phyloP scores from a whole-genome alignment of 30 jellyfish, hydroid and myxozoan species.

The Sanderia malayensis region DNA sequence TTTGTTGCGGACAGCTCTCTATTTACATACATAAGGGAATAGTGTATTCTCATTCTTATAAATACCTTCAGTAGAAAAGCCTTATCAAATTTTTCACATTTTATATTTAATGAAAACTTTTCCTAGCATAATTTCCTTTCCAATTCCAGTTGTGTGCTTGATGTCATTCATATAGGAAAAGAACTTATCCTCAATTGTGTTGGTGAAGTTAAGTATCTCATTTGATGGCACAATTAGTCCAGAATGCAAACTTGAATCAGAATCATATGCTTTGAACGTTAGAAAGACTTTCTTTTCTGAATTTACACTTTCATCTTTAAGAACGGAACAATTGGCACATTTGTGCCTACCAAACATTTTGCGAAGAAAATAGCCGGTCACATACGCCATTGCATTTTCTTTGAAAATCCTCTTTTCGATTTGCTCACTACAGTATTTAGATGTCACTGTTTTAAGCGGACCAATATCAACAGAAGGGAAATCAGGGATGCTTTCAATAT shows the following conservation, averaged over 20 bases:
- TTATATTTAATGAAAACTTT: too few relatives aligned
- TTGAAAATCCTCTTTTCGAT: too few relatives aligned
- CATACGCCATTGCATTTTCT: conserved; percentile 40
- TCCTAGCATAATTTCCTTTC: not conserved
- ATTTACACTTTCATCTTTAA: conserved; percentile 27
- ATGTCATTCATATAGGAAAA: conserved; percentile 4
- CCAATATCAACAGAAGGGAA: too few relatives aligned
- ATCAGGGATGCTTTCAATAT: too few relatives aligned
- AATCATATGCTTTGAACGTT: conserved; percentile 27
- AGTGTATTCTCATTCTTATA: too few relatives aligned
- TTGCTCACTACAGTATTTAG: too few relatives aligned
- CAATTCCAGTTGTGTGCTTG: not conserved
- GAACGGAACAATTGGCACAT: conserved; percentile 4
- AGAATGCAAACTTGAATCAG: conserved; percentile 19
- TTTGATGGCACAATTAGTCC: conserved; percentile 34
- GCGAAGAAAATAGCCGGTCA: conserved; percentile 28
- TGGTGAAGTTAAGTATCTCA: not conserved
- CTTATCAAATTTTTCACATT: too few relatives aligned
- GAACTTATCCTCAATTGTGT: conserved; percentile 10
- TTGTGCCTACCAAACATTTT: conserved; percentile 33
- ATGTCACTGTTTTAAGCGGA: too few relatives aligned
- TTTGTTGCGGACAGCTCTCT: too few relatives aligned
- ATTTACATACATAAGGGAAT: too few relatives aligned
- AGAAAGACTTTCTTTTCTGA: conserved; percentile 7
- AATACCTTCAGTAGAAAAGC: too few relatives aligned